phyloP scores from a whole-genome alignment of 2,797 vertebrate genomes.

The Hafferia zeledoni region DNA sequence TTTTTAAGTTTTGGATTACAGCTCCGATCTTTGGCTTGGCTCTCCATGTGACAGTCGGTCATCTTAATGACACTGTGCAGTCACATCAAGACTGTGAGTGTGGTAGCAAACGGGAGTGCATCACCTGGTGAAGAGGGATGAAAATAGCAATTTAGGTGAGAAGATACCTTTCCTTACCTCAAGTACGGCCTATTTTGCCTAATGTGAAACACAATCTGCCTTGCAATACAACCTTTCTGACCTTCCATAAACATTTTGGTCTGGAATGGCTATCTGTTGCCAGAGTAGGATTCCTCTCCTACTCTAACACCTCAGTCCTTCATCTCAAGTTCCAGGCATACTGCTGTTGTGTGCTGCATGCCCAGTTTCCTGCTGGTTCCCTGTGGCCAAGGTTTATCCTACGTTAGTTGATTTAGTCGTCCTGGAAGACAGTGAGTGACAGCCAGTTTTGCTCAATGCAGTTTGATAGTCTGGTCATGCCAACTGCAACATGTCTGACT shows the following conservation, averaged over 20 bases:
- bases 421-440: background rate
- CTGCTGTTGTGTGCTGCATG: background rate
- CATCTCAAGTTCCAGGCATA: conserved; percentile 35
- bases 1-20: background rate
- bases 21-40: background rate
- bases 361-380: background rate
- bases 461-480: background rate
- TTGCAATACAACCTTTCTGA: conserved; percentile 55
- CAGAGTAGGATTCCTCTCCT: conserved; percentile 22
- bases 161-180: background rate
- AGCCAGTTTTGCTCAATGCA: conserved; percentile 17
- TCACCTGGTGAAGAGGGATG: background rate
- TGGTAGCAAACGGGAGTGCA: background rate
- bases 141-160: background rate
- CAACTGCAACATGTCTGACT: conserved; percentile 18
- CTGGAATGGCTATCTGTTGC: background rate
- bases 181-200: background rate
- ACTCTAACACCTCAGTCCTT: conserved; percentile 14
- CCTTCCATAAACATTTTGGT: conserved; percentile 33
- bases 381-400: background rate
- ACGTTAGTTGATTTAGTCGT: conserved; percentile 32
- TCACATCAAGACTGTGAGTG: background rate
- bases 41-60: background rate
- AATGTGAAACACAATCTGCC: conserved; percentile 9
- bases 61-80: background rate